phyloP scores from a whole-genome alignment of 2,888 invertebrate genomes.

The Parelbella ahira region DNA sequence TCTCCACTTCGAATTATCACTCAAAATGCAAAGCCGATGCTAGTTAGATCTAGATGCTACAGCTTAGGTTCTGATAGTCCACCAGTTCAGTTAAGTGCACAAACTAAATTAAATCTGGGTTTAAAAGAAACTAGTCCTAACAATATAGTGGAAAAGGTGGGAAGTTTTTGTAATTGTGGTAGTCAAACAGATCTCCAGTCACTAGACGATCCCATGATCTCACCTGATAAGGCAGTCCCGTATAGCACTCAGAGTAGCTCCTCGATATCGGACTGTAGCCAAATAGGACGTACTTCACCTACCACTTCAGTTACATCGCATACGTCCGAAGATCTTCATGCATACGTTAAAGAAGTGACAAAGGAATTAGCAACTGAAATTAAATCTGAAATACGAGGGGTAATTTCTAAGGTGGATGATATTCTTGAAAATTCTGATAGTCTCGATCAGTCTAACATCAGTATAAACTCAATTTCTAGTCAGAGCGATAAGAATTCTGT shows the following conservation, averaged over 20 bases:
- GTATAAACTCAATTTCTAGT: constrained; percentile 79
- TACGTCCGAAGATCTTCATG: constrained; percentile 84
- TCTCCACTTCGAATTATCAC: constrained; percentile 64
- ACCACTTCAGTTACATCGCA: constrained; percentile 75
- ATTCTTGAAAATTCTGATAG: constrained; percentile 86
- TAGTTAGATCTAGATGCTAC: constrained; percentile 81
- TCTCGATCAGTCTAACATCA: constrained; percentile 74
- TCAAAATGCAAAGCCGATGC: constrained; percentile 45
- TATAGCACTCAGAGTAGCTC: constrained; percentile 70
- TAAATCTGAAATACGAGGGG: constrained; percentile 89
- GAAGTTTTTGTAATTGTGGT: constrained; percentile 84
- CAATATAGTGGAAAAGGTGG: constrained; percentile 54
- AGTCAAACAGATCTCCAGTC: constrained; percentile 87
- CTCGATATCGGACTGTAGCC: constrained; percentile 78
- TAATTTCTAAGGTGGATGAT: constrained; percentile 89
- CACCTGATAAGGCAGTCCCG: constrained; percentile 68
- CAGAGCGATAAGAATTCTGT: constrained; percentile 85
- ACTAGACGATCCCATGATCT: constrained; percentile 78
- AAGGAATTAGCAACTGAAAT: constrained; percentile 90
- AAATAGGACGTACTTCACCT: constrained; percentile 78
- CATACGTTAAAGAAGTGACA: constrained; percentile 88
- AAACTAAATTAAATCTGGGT: constrained; percentile 83
- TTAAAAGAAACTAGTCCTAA: constrained; percentile 75
- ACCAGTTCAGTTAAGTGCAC: constrained; percentile 80
- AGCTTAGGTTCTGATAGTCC: constrained; percentile 82